Percentiles rank a stretch among this genome's conserved stretches.
phyloP scores from a whole-genome alignment of 37 sponge, comb jelly and placozoan genomes.

The Mnemiopsis leidyi region DNA sequence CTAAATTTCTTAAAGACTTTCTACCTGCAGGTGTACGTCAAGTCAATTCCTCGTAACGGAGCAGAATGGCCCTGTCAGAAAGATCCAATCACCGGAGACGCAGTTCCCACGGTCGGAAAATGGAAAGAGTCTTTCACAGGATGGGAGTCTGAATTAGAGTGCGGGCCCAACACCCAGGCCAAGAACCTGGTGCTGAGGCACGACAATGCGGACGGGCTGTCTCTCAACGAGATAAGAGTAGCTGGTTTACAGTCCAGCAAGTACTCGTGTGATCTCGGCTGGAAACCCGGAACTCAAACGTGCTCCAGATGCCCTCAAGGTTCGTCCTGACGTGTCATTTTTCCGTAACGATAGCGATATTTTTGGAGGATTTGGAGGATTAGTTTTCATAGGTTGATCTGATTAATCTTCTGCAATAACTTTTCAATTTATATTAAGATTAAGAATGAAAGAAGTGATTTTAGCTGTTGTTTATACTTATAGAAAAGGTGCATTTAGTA shows the following conservation, averaged over 20 bases:
- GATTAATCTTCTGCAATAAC: too few species aligned
- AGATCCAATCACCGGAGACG: not conserved
- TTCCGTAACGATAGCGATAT: too few species aligned
- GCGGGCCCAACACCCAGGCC: not conserved
- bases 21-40: not conserved
- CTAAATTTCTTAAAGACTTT: not conserved
- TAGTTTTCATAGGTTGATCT: too few species aligned
- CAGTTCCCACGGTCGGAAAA: not conserved
- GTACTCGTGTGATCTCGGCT: not conserved
- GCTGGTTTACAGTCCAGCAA: not conserved
- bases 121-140: not conserved
- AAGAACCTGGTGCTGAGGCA: not conserved
- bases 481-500: too few species aligned
- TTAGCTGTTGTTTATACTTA: too few species aligned
- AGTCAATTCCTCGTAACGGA: not conserved
- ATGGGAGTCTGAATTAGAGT: not conserved
- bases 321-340: not conserved
- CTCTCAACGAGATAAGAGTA: not conserved
- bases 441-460: too few species aligned
- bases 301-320: not conserved
- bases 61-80: not conserved
- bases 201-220: not conserved
- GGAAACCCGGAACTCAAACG: constrained; percentile 24
- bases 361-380: too few species aligned
- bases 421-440: too few species aligned